Conservation (phyloP, 2,113 vertebrate species). For the Heterotilapia buettikoferi region DNA sequence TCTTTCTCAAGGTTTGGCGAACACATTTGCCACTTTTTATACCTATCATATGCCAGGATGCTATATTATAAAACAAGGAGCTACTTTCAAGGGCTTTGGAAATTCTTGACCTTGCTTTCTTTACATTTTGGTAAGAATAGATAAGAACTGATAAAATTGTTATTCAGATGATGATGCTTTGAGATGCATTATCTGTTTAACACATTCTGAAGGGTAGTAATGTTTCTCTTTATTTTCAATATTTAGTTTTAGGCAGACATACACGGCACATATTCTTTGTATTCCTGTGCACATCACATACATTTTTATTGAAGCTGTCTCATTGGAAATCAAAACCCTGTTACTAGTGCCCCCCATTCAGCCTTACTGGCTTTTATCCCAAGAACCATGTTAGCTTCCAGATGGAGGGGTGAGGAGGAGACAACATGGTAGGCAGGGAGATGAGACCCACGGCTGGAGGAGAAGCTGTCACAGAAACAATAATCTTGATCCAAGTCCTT, state of each 20-base stretch:
- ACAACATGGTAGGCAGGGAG: background rate
- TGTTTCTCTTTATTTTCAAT: background rate
- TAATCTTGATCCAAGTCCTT: background rate
- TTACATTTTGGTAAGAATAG: background rate
- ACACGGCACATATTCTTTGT: background rate
- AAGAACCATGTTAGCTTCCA: background rate
- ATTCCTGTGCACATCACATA: background rate
- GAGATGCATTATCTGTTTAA: background rate
- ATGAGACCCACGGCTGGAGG: background rate
- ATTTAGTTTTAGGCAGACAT: background rate
- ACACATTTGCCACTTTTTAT: background rate
- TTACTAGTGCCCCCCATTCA: background rate
- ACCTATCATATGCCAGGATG: background rate
- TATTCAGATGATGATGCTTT: fast-evolving
- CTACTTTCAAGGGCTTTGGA: background rate
- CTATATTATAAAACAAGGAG: background rate
- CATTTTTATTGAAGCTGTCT: background rate
- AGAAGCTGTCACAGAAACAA: background rate
- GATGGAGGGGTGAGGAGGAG: background rate
- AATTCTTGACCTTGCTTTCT: background rate
- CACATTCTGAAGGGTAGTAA: background rate
- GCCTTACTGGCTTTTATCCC: background rate
- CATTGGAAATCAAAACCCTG: background rate
- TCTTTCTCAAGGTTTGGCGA: background rate
- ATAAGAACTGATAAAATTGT: background rate